phyloP scores from a whole-genome alignment of 2,888 invertebrate genomes.

The Gisinianus flammeolus region DNA sequence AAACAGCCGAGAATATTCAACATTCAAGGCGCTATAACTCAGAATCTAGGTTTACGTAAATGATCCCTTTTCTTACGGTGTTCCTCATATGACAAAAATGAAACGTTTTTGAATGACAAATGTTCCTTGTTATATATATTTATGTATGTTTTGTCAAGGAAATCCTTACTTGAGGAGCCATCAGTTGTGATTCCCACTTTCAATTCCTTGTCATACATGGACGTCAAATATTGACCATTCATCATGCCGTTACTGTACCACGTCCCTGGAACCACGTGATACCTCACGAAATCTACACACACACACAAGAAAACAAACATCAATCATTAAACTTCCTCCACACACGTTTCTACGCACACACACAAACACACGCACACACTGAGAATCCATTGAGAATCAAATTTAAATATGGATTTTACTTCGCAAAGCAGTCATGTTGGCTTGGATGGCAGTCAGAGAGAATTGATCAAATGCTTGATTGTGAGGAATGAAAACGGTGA shows the following conservation, averaged over 20 bases:
- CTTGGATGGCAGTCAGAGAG: conserved; percentile 39
- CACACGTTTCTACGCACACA: too few species aligned
- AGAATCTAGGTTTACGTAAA: too few species aligned
- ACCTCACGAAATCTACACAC: conserved; percentile 58
- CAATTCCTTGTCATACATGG: conserved; percentile 60
- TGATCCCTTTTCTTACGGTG: too few species aligned
- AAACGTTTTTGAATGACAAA: too few species aligned
- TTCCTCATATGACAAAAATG: too few species aligned
- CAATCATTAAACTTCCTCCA: too few species aligned
- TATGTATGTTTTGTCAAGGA: too few species aligned
- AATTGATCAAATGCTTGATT: conserved; percentile 48
- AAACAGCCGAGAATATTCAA: too few species aligned
- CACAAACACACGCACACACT: neutral
- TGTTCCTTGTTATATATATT: too few species aligned
- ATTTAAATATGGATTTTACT: conserved; percentile 41
- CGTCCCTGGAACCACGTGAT: conserved; percentile 61
- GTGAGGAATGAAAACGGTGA: conserved; percentile 56
- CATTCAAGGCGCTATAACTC: too few species aligned
- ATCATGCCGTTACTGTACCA: conserved; percentile 61
- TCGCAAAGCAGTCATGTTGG: conserved; percentile 45
- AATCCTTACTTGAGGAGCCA: conserved; percentile 59
- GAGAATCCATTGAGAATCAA: neutral
- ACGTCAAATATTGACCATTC: conserved; percentile 60
- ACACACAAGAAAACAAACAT: neutral
- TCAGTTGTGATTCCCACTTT: conserved; percentile 59